phyloP scores from a whole-genome alignment of 2,797 vertebrate genomes.

The Chloroceryle amazona region DNA sequence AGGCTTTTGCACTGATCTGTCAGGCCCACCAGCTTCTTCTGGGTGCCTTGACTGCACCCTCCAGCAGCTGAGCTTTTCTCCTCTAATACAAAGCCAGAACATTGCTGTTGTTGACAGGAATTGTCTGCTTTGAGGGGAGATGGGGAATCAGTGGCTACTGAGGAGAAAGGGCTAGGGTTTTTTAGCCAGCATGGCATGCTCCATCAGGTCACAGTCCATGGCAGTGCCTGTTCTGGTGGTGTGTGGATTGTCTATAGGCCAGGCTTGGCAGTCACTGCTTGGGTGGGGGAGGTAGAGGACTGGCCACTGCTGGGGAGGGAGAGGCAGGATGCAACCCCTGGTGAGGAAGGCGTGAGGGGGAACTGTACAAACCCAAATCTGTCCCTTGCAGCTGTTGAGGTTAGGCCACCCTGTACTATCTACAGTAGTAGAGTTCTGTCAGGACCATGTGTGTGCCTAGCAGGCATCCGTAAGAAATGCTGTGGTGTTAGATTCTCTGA shows the following conservation, averaged over 20 bases:
- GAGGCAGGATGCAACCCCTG: background rate
- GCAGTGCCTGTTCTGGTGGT: background rate
- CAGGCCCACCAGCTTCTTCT: background rate
- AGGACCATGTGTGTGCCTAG: background rate
- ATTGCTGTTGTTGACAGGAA: background rate
- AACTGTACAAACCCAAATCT: background rate
- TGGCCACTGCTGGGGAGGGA: background rate
- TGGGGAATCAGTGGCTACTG: background rate
- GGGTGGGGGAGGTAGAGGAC: background rate
- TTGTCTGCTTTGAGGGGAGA: background rate
- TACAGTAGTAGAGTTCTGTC: background rate
- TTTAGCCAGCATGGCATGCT: fast-evolving
- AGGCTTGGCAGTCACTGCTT: background rate
- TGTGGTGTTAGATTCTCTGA: background rate
- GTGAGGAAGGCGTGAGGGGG: background rate
- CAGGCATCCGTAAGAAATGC: background rate
- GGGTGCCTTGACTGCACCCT: background rate
- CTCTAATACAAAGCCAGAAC: background rate
- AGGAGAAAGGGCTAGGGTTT: background rate
- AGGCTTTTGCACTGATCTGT: background rate
- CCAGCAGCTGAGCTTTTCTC: background rate
- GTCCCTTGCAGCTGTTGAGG: background rate
- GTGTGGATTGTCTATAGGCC: background rate
- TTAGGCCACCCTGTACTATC: background rate
- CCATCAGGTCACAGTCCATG: fast-evolving